phyloP scores from a whole-genome alignment of 2,888 invertebrate genomes.

The Euplagia quadripunctaria region DNA sequence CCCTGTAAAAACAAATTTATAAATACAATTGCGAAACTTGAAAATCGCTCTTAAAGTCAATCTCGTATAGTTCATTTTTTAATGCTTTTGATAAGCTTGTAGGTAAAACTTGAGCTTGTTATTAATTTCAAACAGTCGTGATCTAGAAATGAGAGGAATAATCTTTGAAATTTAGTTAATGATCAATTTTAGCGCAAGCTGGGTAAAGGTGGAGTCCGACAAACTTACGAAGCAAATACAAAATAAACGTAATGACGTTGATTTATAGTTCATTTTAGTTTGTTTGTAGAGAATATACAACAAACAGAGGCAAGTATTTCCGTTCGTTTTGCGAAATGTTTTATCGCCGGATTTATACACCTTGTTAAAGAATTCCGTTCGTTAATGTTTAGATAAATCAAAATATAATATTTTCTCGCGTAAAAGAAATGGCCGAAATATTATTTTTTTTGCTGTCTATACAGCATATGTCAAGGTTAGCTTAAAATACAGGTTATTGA shows the following conservation, averaged over 20 bases:
- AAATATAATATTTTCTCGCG: constrained; percentile 22
- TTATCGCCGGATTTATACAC: constrained; percentile 41
- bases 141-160: constrained; percentile 63
- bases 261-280: constrained; percentile 59
- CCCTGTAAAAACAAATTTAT: constrained; percentile 35
- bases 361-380: constrained; percentile 43
- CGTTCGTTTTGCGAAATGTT: constrained; percentile 45
- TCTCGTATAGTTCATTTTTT: constrained; percentile 23
- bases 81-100: background rate
- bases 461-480: constrained; percentile 21
- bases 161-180: constrained; percentile 66
- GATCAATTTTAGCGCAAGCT: constrained; percentile 52
- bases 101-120: constrained; percentile 30
- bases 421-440: constrained; percentile 8
- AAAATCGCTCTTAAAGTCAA: background rate
- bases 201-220: constrained; percentile 51
- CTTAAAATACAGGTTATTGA: constrained; percentile 18
- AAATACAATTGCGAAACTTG: background rate
- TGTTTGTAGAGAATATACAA: constrained; percentile 50
- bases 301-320: constrained; percentile 41
- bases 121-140: constrained; percentile 52
- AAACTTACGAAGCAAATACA: constrained; percentile 51
- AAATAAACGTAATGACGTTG: constrained; percentile 56
- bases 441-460: constrained; percentile 1
- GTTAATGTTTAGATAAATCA: constrained; percentile 48